These are phyloP conservation scores for Lycaena phlaeas DNA, from an alignment of 2,888 invertebrate genomes.

Conservation along the genomic window DNA sequence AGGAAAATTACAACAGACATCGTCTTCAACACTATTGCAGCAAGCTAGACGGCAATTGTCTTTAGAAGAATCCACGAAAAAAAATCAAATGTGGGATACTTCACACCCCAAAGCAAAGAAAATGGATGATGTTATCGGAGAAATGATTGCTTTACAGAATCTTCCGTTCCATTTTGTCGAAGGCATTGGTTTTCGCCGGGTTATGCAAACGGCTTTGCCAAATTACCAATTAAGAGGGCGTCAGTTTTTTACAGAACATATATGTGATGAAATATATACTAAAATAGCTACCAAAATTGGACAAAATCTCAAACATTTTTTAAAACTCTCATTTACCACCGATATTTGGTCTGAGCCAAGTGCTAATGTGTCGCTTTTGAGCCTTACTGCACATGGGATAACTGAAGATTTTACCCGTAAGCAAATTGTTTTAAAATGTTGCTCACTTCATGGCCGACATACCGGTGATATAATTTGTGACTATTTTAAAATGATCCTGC, in stretches of 20 bases:
- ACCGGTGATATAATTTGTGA: constrained; percentile 24
- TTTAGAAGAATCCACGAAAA: constrained; percentile 12
- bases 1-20: too few relatives aligned
- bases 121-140: constrained; percentile 17
- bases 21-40: not conserved
- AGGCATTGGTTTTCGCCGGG: constrained; percentile 23
- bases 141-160: constrained; percentile 27
- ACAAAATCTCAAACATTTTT: constrained; percentile 20
- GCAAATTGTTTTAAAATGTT: constrained; percentile 8
- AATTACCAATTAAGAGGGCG: constrained; percentile 23
- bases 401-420: constrained; percentile 20
- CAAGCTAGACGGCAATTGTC: not conserved
- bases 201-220: constrained; percentile 20
- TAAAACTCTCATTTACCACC: constrained; percentile 23
- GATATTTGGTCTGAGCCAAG: constrained; percentile 24
- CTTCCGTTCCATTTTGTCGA: constrained; percentile 26
- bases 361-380: constrained; percentile 16
- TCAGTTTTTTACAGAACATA: constrained; percentile 21
- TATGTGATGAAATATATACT: constrained; percentile 20
- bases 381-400: constrained; percentile 15
- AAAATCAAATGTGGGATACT: constrained; percentile 17
- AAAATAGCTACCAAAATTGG: constrained; percentile 22
- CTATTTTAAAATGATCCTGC: constrained; percentile 20
- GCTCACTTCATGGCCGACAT: constrained; percentile 17
- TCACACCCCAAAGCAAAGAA: constrained; percentile 13